Evolutionary conservation across 2,797 vertebrate genomes (phyloP).

Genomic region (Scarus forsteni): DNA sequence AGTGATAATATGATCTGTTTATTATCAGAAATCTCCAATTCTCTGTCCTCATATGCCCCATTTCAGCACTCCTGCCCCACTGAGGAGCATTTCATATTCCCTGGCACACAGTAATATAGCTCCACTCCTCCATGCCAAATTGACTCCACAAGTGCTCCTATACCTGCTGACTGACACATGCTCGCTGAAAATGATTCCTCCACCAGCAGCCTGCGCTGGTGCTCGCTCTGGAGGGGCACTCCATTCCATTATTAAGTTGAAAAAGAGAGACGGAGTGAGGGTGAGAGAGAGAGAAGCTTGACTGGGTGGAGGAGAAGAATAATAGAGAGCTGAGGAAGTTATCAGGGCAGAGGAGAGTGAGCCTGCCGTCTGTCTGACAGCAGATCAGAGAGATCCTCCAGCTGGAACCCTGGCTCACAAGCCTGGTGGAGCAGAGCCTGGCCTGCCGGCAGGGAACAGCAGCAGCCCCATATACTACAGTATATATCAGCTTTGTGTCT

Average conservation of each 20-base stretch:
- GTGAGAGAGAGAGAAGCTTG: slow-evolving; percentile 42
- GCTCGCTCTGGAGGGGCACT: slow-evolving; percentile 77
- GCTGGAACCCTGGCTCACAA: slow-evolving; percentile 77
- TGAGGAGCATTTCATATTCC: slow-evolving; percentile 83
- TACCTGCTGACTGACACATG: slow-evolving; percentile 77
- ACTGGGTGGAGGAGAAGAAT: slow-evolving; percentile 66
- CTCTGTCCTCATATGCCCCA: slow-evolving; percentile 74
- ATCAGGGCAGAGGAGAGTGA: slow-evolving; percentile 75
- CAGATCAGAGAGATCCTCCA: slow-evolving; percentile 81
- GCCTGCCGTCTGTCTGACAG: slow-evolving; percentile 81
- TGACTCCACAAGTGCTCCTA: slow-evolving; percentile 83
- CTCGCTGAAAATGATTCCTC: slow-evolving; percentile 62
- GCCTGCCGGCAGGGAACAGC: slow-evolving; percentile 42
- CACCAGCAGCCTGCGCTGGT: slow-evolving; percentile 71
- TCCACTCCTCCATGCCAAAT: slow-evolving; percentile 82
- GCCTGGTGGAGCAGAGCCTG: slow-evolving; percentile 64
- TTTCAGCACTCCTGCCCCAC: slow-evolving; percentile 77
- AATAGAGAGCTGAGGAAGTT: slow-evolving; percentile 81
- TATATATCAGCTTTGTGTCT: slow-evolving; percentile 15
- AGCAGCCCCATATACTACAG: slow-evolving; percentile 21
- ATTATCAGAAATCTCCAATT: slow-evolving; percentile 60
- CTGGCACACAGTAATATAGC: slow-evolving; percentile 80
- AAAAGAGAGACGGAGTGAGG: slow-evolving; percentile 73
- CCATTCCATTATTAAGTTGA: slow-evolving; percentile 82
- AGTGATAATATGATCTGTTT: slow-evolving; percentile 47